phyloP scores from a whole-genome alignment of 2,797 vertebrate species.

The Phaenicophaeus curvirostris region DNA sequence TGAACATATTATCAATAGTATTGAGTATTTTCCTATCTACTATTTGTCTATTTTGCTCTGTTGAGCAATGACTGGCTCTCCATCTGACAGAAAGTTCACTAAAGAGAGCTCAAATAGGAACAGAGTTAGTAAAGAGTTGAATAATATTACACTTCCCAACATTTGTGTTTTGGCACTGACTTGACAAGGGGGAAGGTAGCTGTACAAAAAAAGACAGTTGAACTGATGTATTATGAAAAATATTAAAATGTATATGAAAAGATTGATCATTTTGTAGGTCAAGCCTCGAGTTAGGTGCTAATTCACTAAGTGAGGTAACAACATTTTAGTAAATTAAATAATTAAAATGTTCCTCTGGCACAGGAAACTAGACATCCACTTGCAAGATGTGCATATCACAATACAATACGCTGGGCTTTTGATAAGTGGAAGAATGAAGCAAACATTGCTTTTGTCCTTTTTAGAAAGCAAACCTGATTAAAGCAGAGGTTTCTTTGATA shows the following conservation, averaged over 20 bases:
- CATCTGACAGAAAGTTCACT: neutral
- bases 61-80: neutral
- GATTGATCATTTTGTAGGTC: neutral
- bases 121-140: neutral
- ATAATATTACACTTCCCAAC: neutral
- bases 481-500: neutral
- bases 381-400: neutral
- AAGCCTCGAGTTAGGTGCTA: neutral
- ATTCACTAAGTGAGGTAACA: neutral
- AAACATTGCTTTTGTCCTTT: neutral
- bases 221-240: neutral
- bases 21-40: neutral
- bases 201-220: neutral
- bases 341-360: neutral
- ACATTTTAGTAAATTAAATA: neutral
- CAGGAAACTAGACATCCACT: neutral
- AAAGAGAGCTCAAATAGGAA: neutral
- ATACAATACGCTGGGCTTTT: neutral
- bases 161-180: neutral
- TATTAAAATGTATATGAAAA: neutral
- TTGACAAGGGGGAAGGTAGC: fast-evolving
- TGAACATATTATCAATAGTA: neutral
- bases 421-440: neutral
- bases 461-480: neutral
- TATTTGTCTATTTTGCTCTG: neutral